Evolutionary conservation across 2,797 vertebrate species (phyloP), one percentile per base, ranked within the genome.

Genomic region (Thunnus albacares): DNA sequence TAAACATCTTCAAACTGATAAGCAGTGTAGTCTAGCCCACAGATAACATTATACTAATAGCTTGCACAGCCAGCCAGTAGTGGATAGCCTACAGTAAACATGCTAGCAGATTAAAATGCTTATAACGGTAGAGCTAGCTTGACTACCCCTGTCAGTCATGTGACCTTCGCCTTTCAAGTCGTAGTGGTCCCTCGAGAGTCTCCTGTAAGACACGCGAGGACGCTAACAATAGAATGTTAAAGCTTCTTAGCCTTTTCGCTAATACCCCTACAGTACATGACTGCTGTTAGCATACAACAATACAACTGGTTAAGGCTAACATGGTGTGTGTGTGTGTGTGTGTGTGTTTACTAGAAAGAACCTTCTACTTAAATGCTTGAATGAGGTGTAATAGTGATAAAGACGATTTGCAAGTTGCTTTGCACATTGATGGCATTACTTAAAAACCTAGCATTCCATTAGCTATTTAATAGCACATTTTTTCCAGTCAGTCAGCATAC

Each of bases 401-500:
- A 18, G 51, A 26, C n/a, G 12, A 55, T 74, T 60, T 63, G 45
- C 56, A 55, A 18, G 52, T 71, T 78, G 41, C 20, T 61, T 63
- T 17, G 24, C 62, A 41, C 17, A 49, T 9, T 49, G 26, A 71
- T 33, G 66, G 65, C 38, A 10, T 13, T 43, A 28, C 68, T 28
- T 61, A 9, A 63, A 63, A 82, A 63, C 15, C 28, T 51, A 47
- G 35, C 63, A 10, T 79, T 51, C 53, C 52, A 81, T 9, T 0
- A 28, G 55, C 18, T 60, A 43, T 79, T 66, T 69, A 85, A 83
- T 22, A 26, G 45, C 26, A 15, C 47, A 67, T 30, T 78, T 83
- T 83, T 83, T 83, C 71, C 71, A 75, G 24, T 45, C 63, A 70
- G 52, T 75, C 85, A 81, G 71, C 68, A 47, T 3, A n/a, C 18